Evolutionary conservation across 1,140 invertebrate species (phyloP), one percentile per base, ranked within the genome.

Genomic region (Stegodyphus dumicola): DNA sequence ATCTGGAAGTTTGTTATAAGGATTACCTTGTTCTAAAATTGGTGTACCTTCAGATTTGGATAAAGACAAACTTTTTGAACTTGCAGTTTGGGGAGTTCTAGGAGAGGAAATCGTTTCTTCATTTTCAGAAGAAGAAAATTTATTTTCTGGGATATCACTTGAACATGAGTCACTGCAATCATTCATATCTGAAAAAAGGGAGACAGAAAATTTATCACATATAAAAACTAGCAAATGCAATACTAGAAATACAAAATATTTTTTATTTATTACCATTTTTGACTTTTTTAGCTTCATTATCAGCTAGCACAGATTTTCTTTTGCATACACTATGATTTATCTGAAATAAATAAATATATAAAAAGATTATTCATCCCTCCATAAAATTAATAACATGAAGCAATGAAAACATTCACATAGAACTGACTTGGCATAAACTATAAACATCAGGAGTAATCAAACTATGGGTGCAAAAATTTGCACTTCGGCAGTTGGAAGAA

Each of bases 31-130:
- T 87, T 94, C 92, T 51, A 95, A 88, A 80, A 96, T 91, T 0
- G 96, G 96, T 3, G 96, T 97, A 6, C 96, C 95, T 74, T 93
- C 92, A 11, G 92, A 91, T 10, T 93, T 93, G 0, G 92, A 92
- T 93, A 93, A 0, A 81, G 54, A 88, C 79, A 73, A 89, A 70
- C 78, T 53, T 7, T 64, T 7, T 51, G 17, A 10, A 49, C 67
- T 75, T 33, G 66, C 6, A 69, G n/a, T 85, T 17, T 15, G 18
- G 48, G 51, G 70, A 9, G 52, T 74, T 74, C 54, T 74, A 6
- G 52, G 17, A 18, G 11, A n/a, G 13, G 10, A 15, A 67, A 7
- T 67, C 7, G 2, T 67, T 67, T n/a, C 65, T 15, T 7, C 11
- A 67, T 67, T 13, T 67, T 60, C 56, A 60, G 56, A 15, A 60